Percentiles rank a stretch among this genome's conserved stretches.
Conservation (phyloP, 2,113 vertebrate genomes). For the Nibea coibor region DNA sequence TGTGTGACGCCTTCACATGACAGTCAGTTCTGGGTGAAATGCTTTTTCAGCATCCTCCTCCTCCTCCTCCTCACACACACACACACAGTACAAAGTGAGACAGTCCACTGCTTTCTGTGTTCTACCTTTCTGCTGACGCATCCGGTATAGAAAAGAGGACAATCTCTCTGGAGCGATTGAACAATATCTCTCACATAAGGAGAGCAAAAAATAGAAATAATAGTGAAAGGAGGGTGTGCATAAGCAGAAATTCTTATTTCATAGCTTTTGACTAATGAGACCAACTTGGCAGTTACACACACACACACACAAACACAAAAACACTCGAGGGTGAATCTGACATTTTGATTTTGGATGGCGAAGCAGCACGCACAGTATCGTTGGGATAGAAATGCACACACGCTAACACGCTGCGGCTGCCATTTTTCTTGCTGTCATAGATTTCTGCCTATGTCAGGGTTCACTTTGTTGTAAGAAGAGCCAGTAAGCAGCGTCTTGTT, state of each 20-base stretch:
- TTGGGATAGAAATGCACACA: slow-evolving; percentile 8
- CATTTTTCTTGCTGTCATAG: too few relatives aligned
- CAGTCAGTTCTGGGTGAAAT: slow-evolving; percentile 46
- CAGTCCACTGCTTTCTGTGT: slow-evolving; percentile 45
- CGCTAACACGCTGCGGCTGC: background rate
- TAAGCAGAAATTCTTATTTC: slow-evolving; percentile 41
- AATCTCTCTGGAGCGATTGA: slow-evolving; percentile 55
- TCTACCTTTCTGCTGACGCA: slow-evolving; percentile 61
- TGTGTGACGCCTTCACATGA: slow-evolving; percentile 24
- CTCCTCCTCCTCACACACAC: background rate
- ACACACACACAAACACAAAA: background rate
- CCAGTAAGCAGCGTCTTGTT: background rate
- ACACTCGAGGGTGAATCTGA: background rate
- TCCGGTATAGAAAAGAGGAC: slow-evolving; percentile 53
- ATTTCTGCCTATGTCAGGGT: background rate
- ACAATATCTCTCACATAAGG: slow-evolving; percentile 46
- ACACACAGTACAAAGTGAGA: slow-evolving; percentile 47
- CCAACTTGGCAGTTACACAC: slow-evolving; percentile 2
- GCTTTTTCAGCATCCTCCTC: slow-evolving; percentile 65
- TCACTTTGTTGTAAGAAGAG: background rate
- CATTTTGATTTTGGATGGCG: slow-evolving; percentile 18
- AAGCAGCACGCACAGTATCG: background rate
- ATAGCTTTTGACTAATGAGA: slow-evolving; percentile 49
- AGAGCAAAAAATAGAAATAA: slow-evolving; percentile 44
- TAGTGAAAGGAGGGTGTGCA: slow-evolving; percentile 19